These are phyloP conservation scores for Poeciliopsis turrubarensis DNA, from an alignment of 2,113 vertebrate species.

Conservation along the genomic window DNA sequence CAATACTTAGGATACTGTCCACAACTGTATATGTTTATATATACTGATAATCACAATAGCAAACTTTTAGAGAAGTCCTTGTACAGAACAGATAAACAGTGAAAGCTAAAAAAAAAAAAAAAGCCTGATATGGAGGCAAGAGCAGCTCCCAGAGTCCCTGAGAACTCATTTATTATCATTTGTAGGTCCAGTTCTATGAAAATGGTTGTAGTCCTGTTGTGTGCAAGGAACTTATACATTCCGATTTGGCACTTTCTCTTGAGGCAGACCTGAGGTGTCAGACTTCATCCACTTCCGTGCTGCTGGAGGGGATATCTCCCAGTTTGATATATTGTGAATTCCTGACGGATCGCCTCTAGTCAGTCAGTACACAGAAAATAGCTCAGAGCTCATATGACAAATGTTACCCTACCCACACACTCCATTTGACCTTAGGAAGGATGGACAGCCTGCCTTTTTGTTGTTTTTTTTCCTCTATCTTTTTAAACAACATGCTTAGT, in stretches of 20 bases:
- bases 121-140: background rate
- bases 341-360: constrained; percentile 73
- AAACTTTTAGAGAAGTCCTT: too few relatives aligned
- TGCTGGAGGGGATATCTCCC: constrained; percentile 67
- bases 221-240: constrained; percentile 42
- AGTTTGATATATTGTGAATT: constrained; percentile 74
- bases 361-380: constrained; percentile 71
- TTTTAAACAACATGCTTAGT: constrained; percentile 55
- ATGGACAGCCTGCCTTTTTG: constrained; percentile 50
- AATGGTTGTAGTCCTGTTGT: constrained; percentile 40
- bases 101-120: background rate
- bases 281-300: constrained; percentile 61
- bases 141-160: constrained; percentile 1
- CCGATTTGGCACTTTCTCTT: constrained; percentile 47
- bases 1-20: too few relatives aligned
- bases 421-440: constrained; percentile 58
- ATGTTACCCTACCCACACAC: constrained; percentile 53
- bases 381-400: constrained; percentile 63
- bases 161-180: constrained; percentile 36
- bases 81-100: too few relatives aligned
- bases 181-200: constrained; percentile 53
- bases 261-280: constrained; percentile 68
- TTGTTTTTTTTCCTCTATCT: constrained; percentile 56
- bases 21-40: too few relatives aligned
- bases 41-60: too few relatives aligned